Evolutionary conservation across 2,888 invertebrate species (phyloP).

Genomic region (Lysandra bellargus): DNA sequence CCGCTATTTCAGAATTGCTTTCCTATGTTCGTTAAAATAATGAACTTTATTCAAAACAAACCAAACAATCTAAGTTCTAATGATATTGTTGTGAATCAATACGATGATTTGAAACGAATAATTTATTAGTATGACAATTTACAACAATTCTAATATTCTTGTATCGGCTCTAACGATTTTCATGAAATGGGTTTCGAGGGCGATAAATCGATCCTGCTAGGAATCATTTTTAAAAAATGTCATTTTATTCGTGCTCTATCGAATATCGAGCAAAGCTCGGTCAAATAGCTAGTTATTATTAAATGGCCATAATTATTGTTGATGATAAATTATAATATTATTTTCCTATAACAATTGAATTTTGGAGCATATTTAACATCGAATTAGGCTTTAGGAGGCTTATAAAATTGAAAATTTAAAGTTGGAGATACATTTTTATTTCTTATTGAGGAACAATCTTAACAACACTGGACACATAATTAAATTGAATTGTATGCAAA

Average conservation of each 20-base stretch:
- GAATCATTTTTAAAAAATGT: too few species aligned
- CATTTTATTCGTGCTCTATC: too few species aligned
- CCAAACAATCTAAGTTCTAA: not conserved
- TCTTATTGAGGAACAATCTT: too few species aligned
- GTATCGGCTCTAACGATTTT: too few species aligned
- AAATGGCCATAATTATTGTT: not conserved
- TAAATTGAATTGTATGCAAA: not conserved
- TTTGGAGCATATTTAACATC: not conserved
- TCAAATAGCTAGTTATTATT: too few species aligned
- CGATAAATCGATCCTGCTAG: too few species aligned
- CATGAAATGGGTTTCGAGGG: too few species aligned
- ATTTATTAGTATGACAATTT: not conserved
- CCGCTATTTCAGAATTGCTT: not conserved
- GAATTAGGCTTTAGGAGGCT: not conserved
- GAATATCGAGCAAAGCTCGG: too few species aligned
- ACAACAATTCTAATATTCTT: too few species aligned
- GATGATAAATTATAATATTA: not conserved
- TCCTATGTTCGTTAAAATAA: too few species aligned
- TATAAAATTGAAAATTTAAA: not conserved
- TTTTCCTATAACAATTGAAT: not conserved
- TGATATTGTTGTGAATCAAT: not conserved
- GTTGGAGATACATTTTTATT: not conserved
- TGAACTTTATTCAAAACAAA: not conserved
- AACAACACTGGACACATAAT: too few species aligned
- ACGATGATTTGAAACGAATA: not conserved